Conservation (phyloP, 2,797 vertebrate species). For the Myotis vivesi region DNA sequence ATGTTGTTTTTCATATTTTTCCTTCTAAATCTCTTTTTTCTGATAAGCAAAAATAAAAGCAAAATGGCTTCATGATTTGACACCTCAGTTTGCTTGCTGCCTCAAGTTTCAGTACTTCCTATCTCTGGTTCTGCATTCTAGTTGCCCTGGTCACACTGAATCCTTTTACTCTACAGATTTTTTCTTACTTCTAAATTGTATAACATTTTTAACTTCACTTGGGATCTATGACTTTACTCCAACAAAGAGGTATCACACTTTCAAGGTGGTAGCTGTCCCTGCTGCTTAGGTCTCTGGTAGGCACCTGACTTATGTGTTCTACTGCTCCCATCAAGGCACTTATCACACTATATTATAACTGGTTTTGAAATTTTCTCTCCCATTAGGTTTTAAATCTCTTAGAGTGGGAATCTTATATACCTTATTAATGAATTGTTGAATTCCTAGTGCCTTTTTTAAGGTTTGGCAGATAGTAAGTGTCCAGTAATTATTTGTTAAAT, state of each 20-base stretch:
- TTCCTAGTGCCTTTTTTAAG: background rate
- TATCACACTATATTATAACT: background rate
- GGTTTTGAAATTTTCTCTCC: background rate
- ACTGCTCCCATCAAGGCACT: background rate
- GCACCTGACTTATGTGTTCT: no score
- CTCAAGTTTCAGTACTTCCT: background rate
- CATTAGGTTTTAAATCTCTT: background rate
- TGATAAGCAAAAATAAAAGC: background rate
- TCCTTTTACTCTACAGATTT: background rate
- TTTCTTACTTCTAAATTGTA: background rate
- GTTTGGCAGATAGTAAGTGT: background rate
- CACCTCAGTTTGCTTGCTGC: background rate
- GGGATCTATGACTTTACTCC: background rate
- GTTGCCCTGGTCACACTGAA: background rate
- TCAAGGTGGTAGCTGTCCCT: background rate
- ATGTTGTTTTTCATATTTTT: background rate
- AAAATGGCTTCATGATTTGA: background rate
- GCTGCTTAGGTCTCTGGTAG: no score
- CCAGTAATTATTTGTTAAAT: background rate
- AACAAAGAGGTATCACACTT: background rate
- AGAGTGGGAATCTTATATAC: background rate
- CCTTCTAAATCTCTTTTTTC: background rate
- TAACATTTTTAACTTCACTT: background rate
- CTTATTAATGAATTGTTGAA: background rate
- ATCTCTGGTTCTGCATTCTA: background rate